Conservation (phyloP, 2,113 vertebrate species). For the Poeciliopsis occidentalis region DNA sequence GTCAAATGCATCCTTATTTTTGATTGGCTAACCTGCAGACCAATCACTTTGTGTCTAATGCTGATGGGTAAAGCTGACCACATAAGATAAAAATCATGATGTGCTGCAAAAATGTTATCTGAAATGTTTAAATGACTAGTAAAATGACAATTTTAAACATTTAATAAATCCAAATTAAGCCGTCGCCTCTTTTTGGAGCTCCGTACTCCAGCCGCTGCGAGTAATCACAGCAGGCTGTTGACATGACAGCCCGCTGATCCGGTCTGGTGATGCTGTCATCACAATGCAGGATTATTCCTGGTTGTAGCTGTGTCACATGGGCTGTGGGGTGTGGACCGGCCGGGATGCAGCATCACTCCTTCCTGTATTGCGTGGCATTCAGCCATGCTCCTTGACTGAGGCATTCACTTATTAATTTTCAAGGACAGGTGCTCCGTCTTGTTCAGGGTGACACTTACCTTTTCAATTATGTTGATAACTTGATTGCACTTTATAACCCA, state of each 20-base stretch:
- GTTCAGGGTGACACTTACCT: slow-evolving; percentile 48
- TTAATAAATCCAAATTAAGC: too few species aligned
- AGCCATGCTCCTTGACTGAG: slow-evolving; percentile 32
- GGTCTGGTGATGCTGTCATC: slow-evolving; percentile 37
- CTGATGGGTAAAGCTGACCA: too few species aligned
- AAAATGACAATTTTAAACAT: too few species aligned
- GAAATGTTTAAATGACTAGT: too few species aligned
- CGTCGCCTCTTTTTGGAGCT: not conserved
- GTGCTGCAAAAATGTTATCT: too few species aligned
- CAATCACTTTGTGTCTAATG: too few species aligned
- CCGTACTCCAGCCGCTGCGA: not conserved
- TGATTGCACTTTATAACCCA: slow-evolving; percentile 42
- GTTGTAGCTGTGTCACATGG: slow-evolving; percentile 49
- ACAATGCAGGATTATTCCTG: slow-evolving; percentile 57
- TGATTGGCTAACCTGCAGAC: not conserved
- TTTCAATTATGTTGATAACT: slow-evolving; percentile 58
- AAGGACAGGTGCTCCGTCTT: slow-evolving; percentile 66
- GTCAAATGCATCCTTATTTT: not conserved
- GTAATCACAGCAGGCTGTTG: slow-evolving; percentile 6
- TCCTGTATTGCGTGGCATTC: slow-evolving; percentile 1
- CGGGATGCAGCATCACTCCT: slow-evolving; percentile 19
- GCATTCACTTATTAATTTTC: slow-evolving; percentile 59
- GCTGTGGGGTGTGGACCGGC: slow-evolving; percentile 5
- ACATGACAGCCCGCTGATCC: slow-evolving; percentile 55
- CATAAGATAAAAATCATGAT: too few species aligned